A percentile compares a stretch with the other conserved stretches of the same genome.
These are phyloP conservation scores for Stomatorhinus ivindoensis DNA, from an alignment of 2,113 vertebrate genomes.

Conservation along the genomic window DNA sequence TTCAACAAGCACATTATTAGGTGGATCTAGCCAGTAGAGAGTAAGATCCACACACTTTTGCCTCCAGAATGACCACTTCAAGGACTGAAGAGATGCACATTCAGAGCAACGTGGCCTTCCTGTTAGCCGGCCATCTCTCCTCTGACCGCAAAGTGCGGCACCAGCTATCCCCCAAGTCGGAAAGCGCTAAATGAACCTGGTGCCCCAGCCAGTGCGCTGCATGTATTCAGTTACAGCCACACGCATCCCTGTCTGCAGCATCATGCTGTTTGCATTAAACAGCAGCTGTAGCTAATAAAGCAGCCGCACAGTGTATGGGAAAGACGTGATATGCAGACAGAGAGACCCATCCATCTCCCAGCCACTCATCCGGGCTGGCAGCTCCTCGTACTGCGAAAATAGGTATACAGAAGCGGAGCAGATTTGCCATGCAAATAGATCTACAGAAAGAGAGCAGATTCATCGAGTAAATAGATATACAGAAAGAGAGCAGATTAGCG, in stretches of 20 bases:
- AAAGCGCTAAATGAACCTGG: not conserved
- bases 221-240: not conserved
- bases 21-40: not conserved
- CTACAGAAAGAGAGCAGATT: too few species aligned
- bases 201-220: not conserved
- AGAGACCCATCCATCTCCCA: not conserved
- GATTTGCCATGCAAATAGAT: not conserved
- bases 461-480: not conserved
- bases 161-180: not conserved
- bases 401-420: constrained; percentile 8
- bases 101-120: not conserved
- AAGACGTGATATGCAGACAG: constrained; percentile 18
- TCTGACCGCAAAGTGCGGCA: not conserved
- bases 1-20: not conserved
- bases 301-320: not conserved
- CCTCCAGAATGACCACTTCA: not conserved
- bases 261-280: not conserved
- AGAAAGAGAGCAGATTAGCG: constrained; percentile 6
- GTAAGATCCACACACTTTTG: not conserved
- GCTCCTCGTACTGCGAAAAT: not conserved
- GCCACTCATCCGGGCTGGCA: not conserved
- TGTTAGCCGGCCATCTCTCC: not conserved
- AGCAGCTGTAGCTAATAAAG: not conserved
- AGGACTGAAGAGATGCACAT: not conserved
- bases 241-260: not conserved